Evolutionary conservation across 1,140 invertebrate species (phyloP).

Genomic region (Neuroterus valhalla): DNA sequence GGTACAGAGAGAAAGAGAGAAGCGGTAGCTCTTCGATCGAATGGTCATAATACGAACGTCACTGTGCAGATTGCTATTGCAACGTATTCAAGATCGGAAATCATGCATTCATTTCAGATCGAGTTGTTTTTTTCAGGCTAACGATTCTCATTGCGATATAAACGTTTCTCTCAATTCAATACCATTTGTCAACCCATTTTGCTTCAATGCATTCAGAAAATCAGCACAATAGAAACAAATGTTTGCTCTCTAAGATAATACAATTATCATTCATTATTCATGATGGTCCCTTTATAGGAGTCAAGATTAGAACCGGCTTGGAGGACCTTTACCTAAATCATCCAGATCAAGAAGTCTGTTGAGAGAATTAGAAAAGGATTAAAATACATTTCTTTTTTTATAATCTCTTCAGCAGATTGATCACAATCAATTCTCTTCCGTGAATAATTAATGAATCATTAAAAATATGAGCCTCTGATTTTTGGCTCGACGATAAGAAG

Average conservation of each 20-base stretch:
- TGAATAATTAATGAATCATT: neutral
- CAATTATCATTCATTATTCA: neutral
- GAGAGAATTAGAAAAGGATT: too few species aligned
- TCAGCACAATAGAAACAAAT: conserved; percentile 2
- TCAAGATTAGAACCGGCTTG: too few species aligned
- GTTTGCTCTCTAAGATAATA: neutral
- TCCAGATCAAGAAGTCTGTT: too few species aligned
- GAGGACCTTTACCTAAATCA: too few species aligned
- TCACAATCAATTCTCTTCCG: neutral
- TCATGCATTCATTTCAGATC: conserved; percentile 29
- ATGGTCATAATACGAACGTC: conserved; percentile 49
- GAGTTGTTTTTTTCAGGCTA: conserved; percentile 24
- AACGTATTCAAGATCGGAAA: conserved; percentile 43
- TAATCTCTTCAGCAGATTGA: neutral
- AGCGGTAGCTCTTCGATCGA: conserved; percentile 32
- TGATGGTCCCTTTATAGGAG: too few species aligned
- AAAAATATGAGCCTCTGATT: neutral
- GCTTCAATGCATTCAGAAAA: conserved; percentile 13
- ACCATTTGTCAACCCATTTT: conserved; percentile 25
- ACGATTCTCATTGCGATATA: conserved; percentile 31
- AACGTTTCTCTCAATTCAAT: conserved; percentile 29
- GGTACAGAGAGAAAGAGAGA: conserved; percentile 43
- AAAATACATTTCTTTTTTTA: too few species aligned
- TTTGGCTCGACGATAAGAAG: neutral
- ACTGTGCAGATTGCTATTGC: conserved; percentile 47